A percentile compares a stretch with the other conserved stretches of the same genome.
Conservation (phyloP, 2,797 vertebrate genomes). For the Decapterus maruadsi region DNA sequence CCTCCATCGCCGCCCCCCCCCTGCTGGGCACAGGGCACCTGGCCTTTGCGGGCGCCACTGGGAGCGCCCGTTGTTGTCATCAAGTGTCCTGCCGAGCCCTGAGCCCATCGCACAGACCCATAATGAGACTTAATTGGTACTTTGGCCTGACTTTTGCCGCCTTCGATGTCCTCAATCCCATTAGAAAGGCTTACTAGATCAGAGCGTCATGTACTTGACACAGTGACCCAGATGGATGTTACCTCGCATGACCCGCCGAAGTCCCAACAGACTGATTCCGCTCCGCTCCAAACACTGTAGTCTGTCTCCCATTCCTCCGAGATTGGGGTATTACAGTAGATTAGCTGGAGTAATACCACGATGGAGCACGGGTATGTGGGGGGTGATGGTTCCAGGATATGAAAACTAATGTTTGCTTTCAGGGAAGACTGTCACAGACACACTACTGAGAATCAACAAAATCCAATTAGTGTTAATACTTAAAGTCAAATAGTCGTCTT, state of each 20-base stretch:
- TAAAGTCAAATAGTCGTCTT: constrained; percentile 51
- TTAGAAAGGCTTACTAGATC: constrained; percentile 76
- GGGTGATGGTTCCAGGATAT: constrained; percentile 70
- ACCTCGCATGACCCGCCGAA: constrained; percentile 62
- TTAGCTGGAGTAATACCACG: constrained; percentile 70
- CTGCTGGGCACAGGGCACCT: constrained; percentile 37
- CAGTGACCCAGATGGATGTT: constrained; percentile 75
- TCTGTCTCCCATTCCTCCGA: constrained; percentile 60
- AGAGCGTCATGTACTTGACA: constrained; percentile 71
- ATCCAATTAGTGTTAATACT: constrained; percentile 77
- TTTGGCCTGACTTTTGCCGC: constrained; percentile 72
- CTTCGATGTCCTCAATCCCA: constrained; percentile 75
- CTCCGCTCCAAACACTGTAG: constrained; percentile 50
- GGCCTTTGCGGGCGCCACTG: constrained; percentile 42
- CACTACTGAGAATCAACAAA: constrained; percentile 71
- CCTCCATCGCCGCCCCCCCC: constrained; percentile 28
- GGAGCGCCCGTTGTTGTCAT: constrained; percentile 54
- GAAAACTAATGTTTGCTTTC: constrained; percentile 65
- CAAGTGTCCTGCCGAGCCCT: constrained; percentile 68
- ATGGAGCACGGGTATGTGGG: constrained; percentile 54
- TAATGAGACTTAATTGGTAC: constrained; percentile 77
- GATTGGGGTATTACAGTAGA: constrained; percentile 77
- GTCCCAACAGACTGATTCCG: constrained; percentile 42
- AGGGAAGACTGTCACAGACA: constrained; percentile 62
- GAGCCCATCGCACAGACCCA: constrained; percentile 55